Evolutionary conservation across 2,113 vertebrate genomes (phyloP).

Genomic region (Tetrax tetrax): DNA sequence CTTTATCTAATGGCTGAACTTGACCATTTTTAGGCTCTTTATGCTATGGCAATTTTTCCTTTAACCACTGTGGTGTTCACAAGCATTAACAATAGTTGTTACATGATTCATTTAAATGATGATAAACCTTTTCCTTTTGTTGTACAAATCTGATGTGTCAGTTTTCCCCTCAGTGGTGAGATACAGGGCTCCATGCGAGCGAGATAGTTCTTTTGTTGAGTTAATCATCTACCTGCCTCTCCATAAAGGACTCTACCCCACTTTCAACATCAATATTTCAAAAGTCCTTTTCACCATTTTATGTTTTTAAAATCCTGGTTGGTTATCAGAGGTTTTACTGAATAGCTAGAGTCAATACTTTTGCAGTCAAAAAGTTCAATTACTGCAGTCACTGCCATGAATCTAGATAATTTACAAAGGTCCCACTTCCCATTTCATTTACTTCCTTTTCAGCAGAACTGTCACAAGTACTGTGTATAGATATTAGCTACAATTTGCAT

Average conservation of each 20-base stretch:
- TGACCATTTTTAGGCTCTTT: background rate
- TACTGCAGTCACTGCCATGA: slow-evolving; percentile 1
- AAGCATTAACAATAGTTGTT: background rate
- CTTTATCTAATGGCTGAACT: background rate
- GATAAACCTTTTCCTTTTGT: slow-evolving; percentile 43
- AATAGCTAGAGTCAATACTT: slow-evolving; percentile 10
- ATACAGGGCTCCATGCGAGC: background rate
- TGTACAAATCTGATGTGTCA: slow-evolving; percentile 17
- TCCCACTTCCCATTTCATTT: slow-evolving; percentile 16
- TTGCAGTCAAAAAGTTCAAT: slow-evolving; percentile 41
- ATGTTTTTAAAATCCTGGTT: background rate
- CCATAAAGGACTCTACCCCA: background rate
- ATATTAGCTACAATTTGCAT: background rate
- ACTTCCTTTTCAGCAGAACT: background rate
- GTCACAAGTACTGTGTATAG: background rate
- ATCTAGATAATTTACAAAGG: slow-evolving; percentile 37
- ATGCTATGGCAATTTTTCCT: background rate
- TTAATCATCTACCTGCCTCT: slow-evolving; percentile 31
- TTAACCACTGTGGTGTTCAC: background rate
- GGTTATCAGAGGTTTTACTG: slow-evolving; percentile 26
- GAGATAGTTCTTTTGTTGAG: slow-evolving; percentile 52
- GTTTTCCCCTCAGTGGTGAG: slow-evolving; percentile 20
- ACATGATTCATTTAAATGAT: slow-evolving; percentile 26
- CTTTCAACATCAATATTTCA: slow-evolving; percentile 41
- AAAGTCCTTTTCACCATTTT: slow-evolving; percentile 7